These are phyloP conservation scores for Subacronicta megacephala DNA, from an alignment of 2,888 invertebrate genomes.

Conservation along the genomic window DNA sequence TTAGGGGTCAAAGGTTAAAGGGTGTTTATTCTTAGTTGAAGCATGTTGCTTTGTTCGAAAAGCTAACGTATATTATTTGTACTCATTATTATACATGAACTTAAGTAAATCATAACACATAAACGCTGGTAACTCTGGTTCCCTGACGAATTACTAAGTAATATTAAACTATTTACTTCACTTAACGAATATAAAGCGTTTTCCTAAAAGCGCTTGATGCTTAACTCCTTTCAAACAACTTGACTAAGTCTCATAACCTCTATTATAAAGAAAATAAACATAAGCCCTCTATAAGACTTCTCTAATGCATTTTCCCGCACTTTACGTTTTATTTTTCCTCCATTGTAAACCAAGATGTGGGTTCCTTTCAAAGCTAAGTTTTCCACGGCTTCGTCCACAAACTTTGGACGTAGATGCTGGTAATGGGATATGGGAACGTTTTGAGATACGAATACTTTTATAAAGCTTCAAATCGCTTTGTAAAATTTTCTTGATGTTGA, in stretches of 20 bases:
- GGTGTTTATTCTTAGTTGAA: constrained; percentile 3
- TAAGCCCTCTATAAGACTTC: background rate
- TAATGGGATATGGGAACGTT: constrained; percentile 19
- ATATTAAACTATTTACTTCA: background rate
- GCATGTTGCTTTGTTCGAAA: background rate
- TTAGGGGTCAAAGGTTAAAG: constrained; percentile 14
- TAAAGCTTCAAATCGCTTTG: too few relatives aligned
- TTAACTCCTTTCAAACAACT: background rate
- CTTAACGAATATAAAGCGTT: background rate
- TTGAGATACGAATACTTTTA: too few relatives aligned
- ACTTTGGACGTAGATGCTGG: constrained; percentile 17
- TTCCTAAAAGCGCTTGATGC: background rate
- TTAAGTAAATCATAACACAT: too few relatives aligned
- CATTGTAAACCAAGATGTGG: constrained; percentile 5
- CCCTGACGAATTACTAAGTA: too few relatives aligned
- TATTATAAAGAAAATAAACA: constrained; percentile 1
- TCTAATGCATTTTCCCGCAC: constrained; percentile 14
- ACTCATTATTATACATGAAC: too few relatives aligned
- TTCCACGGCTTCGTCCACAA: constrained; percentile 19
- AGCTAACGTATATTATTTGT: too few relatives aligned
- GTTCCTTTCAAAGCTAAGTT: constrained; percentile 22
- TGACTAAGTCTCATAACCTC: background rate
- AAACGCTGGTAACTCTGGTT: too few relatives aligned
- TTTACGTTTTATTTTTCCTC: constrained; percentile 13
- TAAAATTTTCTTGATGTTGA: too few relatives aligned